phyloP scores from a whole-genome alignment of 2,888 invertebrate species.

The Horisme vitalbata region DNA sequence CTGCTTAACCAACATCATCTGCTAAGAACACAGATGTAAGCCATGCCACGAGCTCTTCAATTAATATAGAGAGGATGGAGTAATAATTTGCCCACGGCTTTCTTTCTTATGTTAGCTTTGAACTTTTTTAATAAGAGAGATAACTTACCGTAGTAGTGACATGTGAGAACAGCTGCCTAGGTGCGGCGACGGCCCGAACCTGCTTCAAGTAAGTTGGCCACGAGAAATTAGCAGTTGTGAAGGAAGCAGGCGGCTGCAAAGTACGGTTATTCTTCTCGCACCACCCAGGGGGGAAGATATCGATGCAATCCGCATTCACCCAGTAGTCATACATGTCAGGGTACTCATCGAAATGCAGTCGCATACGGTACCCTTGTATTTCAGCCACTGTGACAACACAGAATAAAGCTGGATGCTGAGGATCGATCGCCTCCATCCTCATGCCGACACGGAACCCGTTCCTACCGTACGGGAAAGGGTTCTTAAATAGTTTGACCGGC shows the following conservation, averaged over 20 bases:
- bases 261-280: slow-evolving; percentile 91
- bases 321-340: slow-evolving; percentile 95
- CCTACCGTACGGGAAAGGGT: slow-evolving; percentile 88
- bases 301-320: slow-evolving; percentile 95
- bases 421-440: slow-evolving; percentile 97
- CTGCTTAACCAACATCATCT: no score
- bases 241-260: slow-evolving; percentile 90
- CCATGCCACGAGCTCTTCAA: no score
- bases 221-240: slow-evolving; percentile 85
- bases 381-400: slow-evolving; percentile 94
- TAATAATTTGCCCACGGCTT: no score
- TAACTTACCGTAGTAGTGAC: slow-evolving; percentile 83
- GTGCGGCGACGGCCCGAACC: slow-evolving; percentile 89
- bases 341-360: slow-evolving; percentile 96
- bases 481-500: slow-evolving; percentile 89
- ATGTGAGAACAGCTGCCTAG: slow-evolving; percentile 89
- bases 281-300: slow-evolving; percentile 97
- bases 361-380: slow-evolving; percentile 91
- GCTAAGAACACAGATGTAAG: no score
- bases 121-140: no score
- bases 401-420: slow-evolving; percentile 93
- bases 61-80: no score
- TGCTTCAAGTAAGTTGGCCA: slow-evolving; percentile 93
- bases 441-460: slow-evolving; percentile 92
- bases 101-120: no score